Evolutionary conservation across 2,797 vertebrate genomes (phyloP).

Genomic region (Cygnus olor): DNA sequence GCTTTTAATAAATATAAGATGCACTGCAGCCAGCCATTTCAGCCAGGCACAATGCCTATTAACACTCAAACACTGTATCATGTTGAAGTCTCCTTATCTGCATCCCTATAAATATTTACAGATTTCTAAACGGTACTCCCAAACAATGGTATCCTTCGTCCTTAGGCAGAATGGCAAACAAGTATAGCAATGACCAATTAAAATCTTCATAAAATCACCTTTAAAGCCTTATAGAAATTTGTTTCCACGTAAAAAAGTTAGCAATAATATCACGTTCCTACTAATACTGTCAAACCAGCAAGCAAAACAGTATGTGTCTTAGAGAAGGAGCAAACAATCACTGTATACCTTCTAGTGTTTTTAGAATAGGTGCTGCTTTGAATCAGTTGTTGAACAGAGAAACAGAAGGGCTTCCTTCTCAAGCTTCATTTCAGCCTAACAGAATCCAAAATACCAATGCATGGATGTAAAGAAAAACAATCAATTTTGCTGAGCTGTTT

Average conservation of each 20-base stretch:
- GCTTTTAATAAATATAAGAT: background rate
- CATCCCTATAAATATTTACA: background rate
- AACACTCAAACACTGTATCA: background rate
- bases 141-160: background rate
- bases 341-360: background rate
- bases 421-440: background rate
- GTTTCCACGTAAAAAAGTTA: background rate
- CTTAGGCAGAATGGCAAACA: background rate
- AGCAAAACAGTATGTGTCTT: background rate
- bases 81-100: background rate
- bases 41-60: background rate
- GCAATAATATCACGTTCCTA: background rate
- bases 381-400: background rate
- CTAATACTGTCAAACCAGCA: background rate
- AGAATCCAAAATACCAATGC: background rate
- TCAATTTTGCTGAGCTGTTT: background rate
- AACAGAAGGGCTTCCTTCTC: slow-evolving; percentile 1
- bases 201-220: background rate
- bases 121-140: background rate
- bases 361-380: background rate
- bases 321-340: background rate
- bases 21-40: background rate
- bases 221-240: background rate
- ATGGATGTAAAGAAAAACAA: background rate
- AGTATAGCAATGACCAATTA: accelerated